A percentile compares a stretch with the other conserved stretches of the same genome.
Conservation (phyloP, 2,797 vertebrate species). For the Scarus forsteni region DNA sequence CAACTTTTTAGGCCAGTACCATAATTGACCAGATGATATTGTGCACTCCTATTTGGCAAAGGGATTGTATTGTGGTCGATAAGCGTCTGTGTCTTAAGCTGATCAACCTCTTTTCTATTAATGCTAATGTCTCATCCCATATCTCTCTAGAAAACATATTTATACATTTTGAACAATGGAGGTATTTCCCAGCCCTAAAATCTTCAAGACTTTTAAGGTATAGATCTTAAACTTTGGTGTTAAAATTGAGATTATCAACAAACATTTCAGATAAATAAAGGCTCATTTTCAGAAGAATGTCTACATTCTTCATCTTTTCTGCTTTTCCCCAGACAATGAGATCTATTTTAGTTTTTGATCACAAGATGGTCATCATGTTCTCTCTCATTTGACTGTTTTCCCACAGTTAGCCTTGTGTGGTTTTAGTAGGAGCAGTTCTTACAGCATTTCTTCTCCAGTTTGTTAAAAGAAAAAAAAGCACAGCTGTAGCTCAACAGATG, state of each 20-base stretch:
- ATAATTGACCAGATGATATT: no score
- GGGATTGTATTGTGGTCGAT: no score
- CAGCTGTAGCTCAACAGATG: not conserved
- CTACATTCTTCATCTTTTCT: not conserved
- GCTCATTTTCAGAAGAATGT: not conserved
- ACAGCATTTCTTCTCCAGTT: not conserved
- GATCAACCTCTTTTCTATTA: no score
- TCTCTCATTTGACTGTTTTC: constrained; percentile 14
- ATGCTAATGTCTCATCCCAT: no score
- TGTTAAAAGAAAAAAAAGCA: constrained; percentile 2
- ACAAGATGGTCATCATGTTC: constrained; percentile 23
- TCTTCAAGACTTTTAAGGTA: no score
- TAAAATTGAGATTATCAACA: not conserved
- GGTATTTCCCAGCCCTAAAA: no score
- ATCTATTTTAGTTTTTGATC: constrained; percentile 42
- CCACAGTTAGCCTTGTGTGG: constrained; percentile 14
- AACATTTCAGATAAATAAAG: constrained; percentile 26
- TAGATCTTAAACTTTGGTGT: constrained; percentile 12
- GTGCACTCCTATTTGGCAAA: no score
- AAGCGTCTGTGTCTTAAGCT: no score
- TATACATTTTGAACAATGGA: no score
- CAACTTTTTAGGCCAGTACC: no score
- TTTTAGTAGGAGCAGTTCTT: constrained; percentile 8
- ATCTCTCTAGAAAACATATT: no score
- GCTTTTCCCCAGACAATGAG: not conserved